Base-by-base conservation (phyloP, 2,888 invertebrate genomes). In the Caenorhabditis virilis region DNA sequence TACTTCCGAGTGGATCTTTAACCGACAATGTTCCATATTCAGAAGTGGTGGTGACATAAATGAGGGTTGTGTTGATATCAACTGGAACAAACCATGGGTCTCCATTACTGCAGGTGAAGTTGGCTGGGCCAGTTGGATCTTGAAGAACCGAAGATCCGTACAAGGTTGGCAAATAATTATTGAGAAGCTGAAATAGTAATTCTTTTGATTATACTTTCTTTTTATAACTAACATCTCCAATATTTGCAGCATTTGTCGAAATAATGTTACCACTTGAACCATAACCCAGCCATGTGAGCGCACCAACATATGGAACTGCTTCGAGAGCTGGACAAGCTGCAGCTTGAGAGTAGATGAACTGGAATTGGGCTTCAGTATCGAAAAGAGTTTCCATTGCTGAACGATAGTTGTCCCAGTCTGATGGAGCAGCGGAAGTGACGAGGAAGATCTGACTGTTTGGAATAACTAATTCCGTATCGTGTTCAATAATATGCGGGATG, bases 191-290 rank as follows among this genome's bases (percentile, higher is more conserved):
- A 42, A 55, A 51, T 11, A 25, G 0, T 20, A 13, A 30, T 11
- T 22, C 16, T 41, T 6, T 5, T 13, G n/a, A 30, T 30, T 1
- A 33, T 15, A 1, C n/a, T n/a, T 25, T n/a, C 22, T 23, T 13
- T n/a, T 48, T 23, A 11, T 38, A 22, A 13, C 45, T 54, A 30
- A 61, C 61, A 13, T 18, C 23, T 9, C 51, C 54, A 50, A 64
- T 36, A 25, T 50, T 51, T 13, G 18, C 33, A 0, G 50, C 6
- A 15, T 51, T 57, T 27, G 72, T 51, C 58, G 64, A 59, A 9
- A 58, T 53, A 26, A 60, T 64, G 33, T 75, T 74, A 59, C 77
- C 77, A 42, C 70, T 62, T 25, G 64, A 56, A 18, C 66, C 65
- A 47, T 74, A 69, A 35, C 73, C 70, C 18, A 70, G 47, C 41